A percentile compares a stretch with the other conserved stretches of the same genome.
These are phyloP conservation scores for Parnassius smintheus DNA, from an alignment of 2,888 invertebrate genomes.

Conservation along the genomic window DNA sequence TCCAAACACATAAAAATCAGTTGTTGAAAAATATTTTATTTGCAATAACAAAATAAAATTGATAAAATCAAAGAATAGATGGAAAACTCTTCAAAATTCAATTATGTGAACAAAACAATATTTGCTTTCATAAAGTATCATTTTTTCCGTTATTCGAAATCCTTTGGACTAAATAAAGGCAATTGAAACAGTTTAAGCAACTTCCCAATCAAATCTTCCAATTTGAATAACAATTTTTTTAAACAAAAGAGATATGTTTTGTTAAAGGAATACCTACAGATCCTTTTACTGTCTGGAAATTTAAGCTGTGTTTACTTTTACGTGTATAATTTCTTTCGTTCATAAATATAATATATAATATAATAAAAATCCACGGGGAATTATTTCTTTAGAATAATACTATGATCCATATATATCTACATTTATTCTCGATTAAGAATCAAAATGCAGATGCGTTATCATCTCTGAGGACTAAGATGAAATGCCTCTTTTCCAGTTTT, in stretches of 20 bases:
- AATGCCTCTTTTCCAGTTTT: no score
- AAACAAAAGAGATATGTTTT: slow-evolving; percentile 9
- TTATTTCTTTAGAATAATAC: no score
- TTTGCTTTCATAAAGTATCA: slow-evolving; percentile 13
- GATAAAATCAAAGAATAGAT: slow-evolving; percentile 9
- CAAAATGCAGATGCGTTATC: no score
- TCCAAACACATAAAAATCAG: no score
- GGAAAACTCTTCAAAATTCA: slow-evolving; percentile 19
- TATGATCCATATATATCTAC: no score
- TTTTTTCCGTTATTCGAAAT: slow-evolving; percentile 14
- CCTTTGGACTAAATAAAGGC: slow-evolving; percentile 19
- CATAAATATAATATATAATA: no score
- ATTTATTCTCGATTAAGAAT: no score
- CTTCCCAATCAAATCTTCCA: slow-evolving; percentile 20
- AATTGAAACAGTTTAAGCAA: slow-evolving; percentile 18
- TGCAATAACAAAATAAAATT: slow-evolving; percentile 9
- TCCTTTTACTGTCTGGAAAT: background rate
- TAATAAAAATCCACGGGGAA: no score
- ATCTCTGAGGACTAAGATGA: no score
- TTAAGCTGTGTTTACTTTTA: background rate
- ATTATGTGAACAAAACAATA: slow-evolving; percentile 23
- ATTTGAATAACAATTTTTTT: slow-evolving; percentile 20
- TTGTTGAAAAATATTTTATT: background rate
- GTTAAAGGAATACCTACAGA: slow-evolving; percentile 3
- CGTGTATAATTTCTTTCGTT: background rate